phyloP scores from a whole-genome alignment of 2,797 vertebrate genomes.

The Oreonectes daqikongensis region DNA sequence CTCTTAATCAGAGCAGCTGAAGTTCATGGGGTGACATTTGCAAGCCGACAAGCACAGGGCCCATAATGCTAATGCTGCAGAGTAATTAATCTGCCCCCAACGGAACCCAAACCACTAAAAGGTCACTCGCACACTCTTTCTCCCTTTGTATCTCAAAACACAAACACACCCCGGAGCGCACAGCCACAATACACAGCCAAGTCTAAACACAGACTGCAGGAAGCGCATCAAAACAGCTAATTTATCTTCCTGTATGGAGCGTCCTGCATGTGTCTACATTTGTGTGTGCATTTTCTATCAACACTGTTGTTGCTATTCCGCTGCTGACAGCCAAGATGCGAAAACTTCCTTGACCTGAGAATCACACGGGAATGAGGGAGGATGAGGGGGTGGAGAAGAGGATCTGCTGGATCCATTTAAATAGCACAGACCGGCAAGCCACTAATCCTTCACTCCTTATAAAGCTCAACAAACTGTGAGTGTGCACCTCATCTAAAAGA shows the following conservation, averaged over 20 bases:
- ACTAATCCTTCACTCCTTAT: conserved; percentile 41
- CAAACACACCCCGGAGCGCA: not conserved
- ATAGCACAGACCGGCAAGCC: conserved; percentile 34
- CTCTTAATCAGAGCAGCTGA: conserved; percentile 40
- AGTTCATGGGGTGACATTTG: conserved; percentile 53
- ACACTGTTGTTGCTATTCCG: conserved; percentile 7
- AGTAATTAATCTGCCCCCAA: conserved; percentile 53
- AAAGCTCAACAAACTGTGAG: conserved; percentile 26
- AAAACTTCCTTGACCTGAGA: conserved; percentile 51
- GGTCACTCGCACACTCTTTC: conserved; percentile 26
- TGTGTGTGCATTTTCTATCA: conserved; percentile 30
- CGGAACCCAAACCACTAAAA: conserved; percentile 44
- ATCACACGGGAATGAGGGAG: conserved; percentile 20
- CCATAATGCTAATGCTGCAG: conserved; percentile 48
- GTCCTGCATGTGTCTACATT: conserved; percentile 5
- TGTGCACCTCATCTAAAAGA: not conserved
- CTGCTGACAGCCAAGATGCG: conserved; percentile 9
- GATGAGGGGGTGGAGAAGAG: not conserved
- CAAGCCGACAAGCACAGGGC: conserved; percentile 33
- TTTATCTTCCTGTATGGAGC: conserved; percentile 10
- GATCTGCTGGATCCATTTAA: conserved; percentile 27
- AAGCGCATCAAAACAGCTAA: conserved; percentile 27
- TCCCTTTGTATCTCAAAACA: not conserved
- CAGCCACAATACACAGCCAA: not conserved
- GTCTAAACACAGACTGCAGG: conserved; percentile 4